phyloP scores from a whole-genome alignment of 2,888 invertebrate species.

The Tenthredo mesomela region DNA sequence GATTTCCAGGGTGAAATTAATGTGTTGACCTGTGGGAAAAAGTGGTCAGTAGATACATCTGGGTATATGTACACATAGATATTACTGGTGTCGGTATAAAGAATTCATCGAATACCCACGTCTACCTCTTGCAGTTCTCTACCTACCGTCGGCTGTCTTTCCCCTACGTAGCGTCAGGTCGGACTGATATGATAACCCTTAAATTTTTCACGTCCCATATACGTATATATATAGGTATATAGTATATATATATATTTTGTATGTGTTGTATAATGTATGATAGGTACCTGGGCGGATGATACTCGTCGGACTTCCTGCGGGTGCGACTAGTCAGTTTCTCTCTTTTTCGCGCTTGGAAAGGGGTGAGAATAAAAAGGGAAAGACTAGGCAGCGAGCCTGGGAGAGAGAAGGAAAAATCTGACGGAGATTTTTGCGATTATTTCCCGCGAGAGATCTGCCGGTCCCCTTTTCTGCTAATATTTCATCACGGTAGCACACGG shows the following conservation, averaged over 20 bases:
- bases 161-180: not conserved
- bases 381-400: not conserved
- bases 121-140: not conserved
- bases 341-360: not conserved
- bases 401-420: conserved; percentile 33
- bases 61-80: not conserved
- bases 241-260: not conserved
- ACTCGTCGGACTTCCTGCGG: conserved; percentile 34
- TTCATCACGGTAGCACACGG: conserved; percentile 69
- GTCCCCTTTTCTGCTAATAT: conserved; percentile 70
- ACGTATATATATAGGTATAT: not conserved
- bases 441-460: conserved; percentile 55
- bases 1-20: conserved; percentile 26
- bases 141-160: not conserved
- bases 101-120: conserved; percentile 34
- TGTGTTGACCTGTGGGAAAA: conserved; percentile 17
- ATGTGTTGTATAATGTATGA: conserved; percentile 26
- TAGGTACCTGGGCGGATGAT: conserved; percentile 16
- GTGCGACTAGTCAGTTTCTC: not conserved
- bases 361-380: not conserved
- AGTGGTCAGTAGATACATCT: not conserved
- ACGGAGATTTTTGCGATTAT: conserved; percentile 52
- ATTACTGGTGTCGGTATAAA: conserved; percentile 27
- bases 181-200: conserved; percentile 47
- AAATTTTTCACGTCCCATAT: conserved; percentile 38